A percentile compares a stretch with the other conserved stretches of the same genome.
phyloP scores from a whole-genome alignment of 2,888 invertebrate genomes.

The Galerucella calmariensis region DNA sequence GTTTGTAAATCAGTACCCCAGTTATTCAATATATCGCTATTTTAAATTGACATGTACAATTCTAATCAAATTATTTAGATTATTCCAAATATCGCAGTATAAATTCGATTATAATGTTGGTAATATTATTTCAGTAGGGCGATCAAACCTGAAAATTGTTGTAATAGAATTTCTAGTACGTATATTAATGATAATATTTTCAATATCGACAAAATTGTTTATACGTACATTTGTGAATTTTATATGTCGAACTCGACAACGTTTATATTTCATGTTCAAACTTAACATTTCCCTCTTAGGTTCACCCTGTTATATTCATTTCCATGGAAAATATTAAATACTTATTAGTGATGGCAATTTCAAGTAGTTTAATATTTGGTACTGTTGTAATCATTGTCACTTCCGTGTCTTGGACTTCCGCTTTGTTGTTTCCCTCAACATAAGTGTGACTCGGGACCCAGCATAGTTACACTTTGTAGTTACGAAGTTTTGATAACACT shows the following conservation, averaged over 20 bases:
- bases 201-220: background rate
- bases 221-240: background rate
- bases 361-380: too few species aligned
- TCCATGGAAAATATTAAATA: too few species aligned
- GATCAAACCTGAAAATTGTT: background rate
- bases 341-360: too few species aligned
- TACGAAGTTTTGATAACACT: too few species aligned
- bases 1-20: slow-evolving; percentile 8
- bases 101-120: background rate
- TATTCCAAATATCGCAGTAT: background rate
- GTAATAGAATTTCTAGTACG: background rate
- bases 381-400: too few species aligned
- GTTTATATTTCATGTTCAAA: too few species aligned
- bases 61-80: slow-evolving; percentile 7
- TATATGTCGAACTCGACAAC: background rate
- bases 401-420: too few species aligned
- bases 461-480: too few species aligned
- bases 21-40: slow-evolving; percentile 2
- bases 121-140: background rate
- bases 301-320: too few species aligned
- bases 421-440: too few species aligned
- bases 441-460: too few species aligned
- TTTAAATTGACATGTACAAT: slow-evolving; percentile 10
- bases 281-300: too few species aligned
- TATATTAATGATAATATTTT: background rate